Conservation (phyloP, 2,888 invertebrate species). For the Dinocampus coccinellae region DNA sequence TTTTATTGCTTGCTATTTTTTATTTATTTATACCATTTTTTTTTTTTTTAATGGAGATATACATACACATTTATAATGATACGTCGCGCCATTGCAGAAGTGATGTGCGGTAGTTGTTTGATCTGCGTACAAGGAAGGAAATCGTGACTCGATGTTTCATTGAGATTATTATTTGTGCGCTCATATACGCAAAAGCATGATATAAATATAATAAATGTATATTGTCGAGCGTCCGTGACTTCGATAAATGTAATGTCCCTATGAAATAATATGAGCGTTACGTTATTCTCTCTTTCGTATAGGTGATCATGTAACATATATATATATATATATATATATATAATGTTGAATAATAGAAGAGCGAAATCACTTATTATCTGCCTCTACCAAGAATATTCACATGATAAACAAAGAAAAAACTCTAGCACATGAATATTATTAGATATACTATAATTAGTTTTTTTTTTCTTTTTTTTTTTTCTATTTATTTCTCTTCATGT, state of each 20-base stretch:
- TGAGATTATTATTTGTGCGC: not conserved
- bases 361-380: not conserved
- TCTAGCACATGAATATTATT: not conserved
- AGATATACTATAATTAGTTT: too few relatives aligned
- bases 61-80: not conserved
- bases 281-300: not conserved
- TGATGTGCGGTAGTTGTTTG: constrained; percentile 1
- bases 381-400: not conserved
- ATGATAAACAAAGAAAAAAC: not conserved
- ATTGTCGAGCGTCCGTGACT: not conserved
- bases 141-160: constrained; percentile 12
- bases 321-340: too few relatives aligned
- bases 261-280: constrained; percentile 2
- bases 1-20: not conserved
- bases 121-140: not conserved
- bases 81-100: not conserved
- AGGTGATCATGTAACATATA: not conserved
- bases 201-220: not conserved
- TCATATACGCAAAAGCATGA: not conserved
- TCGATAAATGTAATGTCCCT: constrained; percentile 13
- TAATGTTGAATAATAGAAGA: not conserved
- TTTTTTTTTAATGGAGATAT: not conserved
- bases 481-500: not conserved
- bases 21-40: too few relatives aligned
- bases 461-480: not conserved